These are phyloP conservation scores for Zele albiditarsus DNA, from an alignment of 2,888 invertebrate species.

Conservation along the genomic window DNA sequence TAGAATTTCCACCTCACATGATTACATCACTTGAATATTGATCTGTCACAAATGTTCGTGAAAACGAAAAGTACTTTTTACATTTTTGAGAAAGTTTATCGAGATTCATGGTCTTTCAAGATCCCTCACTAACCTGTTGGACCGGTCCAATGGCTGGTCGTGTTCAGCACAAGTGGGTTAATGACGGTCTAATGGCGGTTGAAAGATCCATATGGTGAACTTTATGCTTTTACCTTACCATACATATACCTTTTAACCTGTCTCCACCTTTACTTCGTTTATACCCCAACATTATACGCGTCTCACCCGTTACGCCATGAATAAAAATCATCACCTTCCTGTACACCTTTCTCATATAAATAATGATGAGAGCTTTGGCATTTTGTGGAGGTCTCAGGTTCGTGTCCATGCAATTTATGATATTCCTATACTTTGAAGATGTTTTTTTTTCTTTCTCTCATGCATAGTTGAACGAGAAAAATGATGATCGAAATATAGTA, in stretches of 20 bases:
- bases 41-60: background rate
- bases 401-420: background rate
- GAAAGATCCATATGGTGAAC: constrained; percentile 6
- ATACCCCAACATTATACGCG: background rate
- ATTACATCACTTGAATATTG: too few relatives aligned
- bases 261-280: constrained; percentile 14
- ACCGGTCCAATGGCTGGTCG: constrained; percentile 44
- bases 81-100: background rate
- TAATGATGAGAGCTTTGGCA: constrained; percentile 45
- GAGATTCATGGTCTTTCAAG: background rate
- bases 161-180: constrained; percentile 50
- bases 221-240: constrained; percentile 12
- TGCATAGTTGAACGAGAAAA: background rate
- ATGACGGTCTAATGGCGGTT: constrained; percentile 50
- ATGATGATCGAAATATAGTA: too few relatives aligned
- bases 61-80: background rate
- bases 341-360: constrained; percentile 41
- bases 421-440: background rate
- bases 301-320: constrained; percentile 41
- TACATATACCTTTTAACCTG: constrained; percentile 26
- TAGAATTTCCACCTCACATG: too few relatives aligned
- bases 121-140: constrained; percentile 48
- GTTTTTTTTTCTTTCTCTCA: background rate
- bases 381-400: constrained; percentile 27
- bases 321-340: constrained; percentile 44